Conservation (phyloP, 92 coral and sea anemone species). For the Porites divaricata region DNA sequence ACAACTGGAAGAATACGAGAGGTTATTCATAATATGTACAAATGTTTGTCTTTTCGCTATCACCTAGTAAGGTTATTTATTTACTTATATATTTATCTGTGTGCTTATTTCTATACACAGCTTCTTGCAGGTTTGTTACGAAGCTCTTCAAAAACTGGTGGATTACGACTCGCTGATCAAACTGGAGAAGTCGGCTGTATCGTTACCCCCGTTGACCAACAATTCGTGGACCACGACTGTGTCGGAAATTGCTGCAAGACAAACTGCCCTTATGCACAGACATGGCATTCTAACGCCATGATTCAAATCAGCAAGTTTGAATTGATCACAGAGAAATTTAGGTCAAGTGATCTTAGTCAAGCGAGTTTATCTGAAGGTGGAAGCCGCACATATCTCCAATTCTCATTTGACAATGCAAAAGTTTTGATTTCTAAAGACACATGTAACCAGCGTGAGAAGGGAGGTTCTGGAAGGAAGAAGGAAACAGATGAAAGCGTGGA, state of each 20-base stretch:
- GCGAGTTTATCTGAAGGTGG: constrained; percentile 10
- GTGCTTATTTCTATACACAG: constrained; percentile 42
- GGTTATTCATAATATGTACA: too few relatives aligned
- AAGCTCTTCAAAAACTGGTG: constrained; percentile 63
- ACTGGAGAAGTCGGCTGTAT: constrained; percentile 74
- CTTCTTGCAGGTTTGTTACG: constrained; percentile 72
- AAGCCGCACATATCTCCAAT: constrained; percentile 57
- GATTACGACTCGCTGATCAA: constrained; percentile 67
- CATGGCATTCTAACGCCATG: constrained; percentile 60
- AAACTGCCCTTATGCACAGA: constrained; percentile 48
- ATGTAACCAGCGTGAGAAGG: neutral
- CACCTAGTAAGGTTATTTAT: too few relatives aligned
- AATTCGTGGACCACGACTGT: constrained; percentile 28
- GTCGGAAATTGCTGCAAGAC: constrained; percentile 24
- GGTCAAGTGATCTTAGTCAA: constrained; percentile 7
- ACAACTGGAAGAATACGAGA: too few relatives aligned
- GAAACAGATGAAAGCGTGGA: neutral
- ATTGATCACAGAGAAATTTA: constrained; percentile 68
- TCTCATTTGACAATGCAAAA: constrained; percentile 48
- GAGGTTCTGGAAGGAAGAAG: neutral
- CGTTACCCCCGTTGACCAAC: constrained; percentile 25
- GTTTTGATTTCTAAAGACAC: constrained; percentile 11
- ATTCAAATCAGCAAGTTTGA: constrained; percentile 64
- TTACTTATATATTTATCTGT: too few relatives aligned
- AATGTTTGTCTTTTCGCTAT: too few relatives aligned